These are phyloP conservation scores for Bombylius major DNA, from an alignment of 2,888 invertebrate species.

Conservation along the genomic window DNA sequence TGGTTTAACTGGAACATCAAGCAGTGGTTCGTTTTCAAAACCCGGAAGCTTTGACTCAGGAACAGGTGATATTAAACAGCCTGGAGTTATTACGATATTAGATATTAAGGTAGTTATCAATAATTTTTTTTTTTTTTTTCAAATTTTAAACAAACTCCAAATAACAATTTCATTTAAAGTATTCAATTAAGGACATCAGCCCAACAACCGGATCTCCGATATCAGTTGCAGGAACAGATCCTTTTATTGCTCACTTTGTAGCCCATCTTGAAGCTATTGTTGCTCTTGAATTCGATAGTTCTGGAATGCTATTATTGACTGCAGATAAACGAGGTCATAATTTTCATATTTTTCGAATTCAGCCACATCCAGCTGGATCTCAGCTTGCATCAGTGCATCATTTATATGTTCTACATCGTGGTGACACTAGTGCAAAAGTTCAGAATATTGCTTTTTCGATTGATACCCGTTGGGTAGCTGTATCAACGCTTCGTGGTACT, in stretches of 20 bases:
- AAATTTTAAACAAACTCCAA: too few relatives aligned
- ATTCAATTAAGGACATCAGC: slow-evolving; percentile 32
- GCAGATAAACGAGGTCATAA: slow-evolving; percentile 88
- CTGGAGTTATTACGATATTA: slow-evolving; percentile 79
- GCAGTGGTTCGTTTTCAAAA: slow-evolving; percentile 28
- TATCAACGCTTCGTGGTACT: slow-evolving; percentile 90
- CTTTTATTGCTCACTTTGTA: slow-evolving; percentile 74
- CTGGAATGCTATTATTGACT: slow-evolving; percentile 78
- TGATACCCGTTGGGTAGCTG: slow-evolving; percentile 93
- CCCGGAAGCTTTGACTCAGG: slow-evolving; percentile 38
- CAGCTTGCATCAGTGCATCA: slow-evolving; percentile 85
- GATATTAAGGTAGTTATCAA: slow-evolving; percentile 56
- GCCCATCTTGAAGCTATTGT: slow-evolving; percentile 83
- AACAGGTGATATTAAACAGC: slow-evolving; percentile 52
- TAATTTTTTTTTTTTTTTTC: too few relatives aligned
- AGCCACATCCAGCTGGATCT: slow-evolving; percentile 83
- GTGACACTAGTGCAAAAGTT: slow-evolving; percentile 92
- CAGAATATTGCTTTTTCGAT: slow-evolving; percentile 83
- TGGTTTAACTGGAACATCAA: slow-evolving; percentile 62
- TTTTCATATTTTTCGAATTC: slow-evolving; percentile 90
- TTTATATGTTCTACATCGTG: slow-evolving; percentile 85
- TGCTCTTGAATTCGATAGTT: slow-evolving; percentile 79
- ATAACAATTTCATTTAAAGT: slow-evolving; percentile 17
- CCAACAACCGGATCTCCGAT: slow-evolving; percentile 31
- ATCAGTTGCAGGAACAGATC: slow-evolving; percentile 44